A percentile compares a stretch with the other conserved stretches of the same genome.
Evolutionary conservation across 1,140 invertebrate genomes (phyloP).

Genomic region (Lithobius niger): DNA sequence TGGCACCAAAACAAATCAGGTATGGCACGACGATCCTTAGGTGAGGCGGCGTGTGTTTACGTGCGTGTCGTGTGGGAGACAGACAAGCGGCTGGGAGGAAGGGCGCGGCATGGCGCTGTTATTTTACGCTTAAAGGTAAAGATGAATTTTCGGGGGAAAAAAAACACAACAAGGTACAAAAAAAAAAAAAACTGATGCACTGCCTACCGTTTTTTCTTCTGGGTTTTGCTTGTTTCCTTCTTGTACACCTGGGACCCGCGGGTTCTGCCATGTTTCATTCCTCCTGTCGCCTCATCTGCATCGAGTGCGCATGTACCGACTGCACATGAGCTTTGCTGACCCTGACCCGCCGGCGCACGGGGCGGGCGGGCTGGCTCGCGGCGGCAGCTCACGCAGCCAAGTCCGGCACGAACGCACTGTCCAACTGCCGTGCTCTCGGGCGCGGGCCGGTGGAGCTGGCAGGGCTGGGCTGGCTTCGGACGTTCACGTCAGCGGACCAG

Average conservation of each 20-base stretch:
- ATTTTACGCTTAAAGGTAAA: too few relatives aligned
- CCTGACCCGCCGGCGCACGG: neutral
- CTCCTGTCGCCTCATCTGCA: slow-evolving; percentile 6
- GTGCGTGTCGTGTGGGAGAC: too few relatives aligned
- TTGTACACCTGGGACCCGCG: slow-evolving; percentile 10
- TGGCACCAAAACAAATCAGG: neutral
- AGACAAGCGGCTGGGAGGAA: too few relatives aligned
- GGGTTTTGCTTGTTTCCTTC: slow-evolving; percentile 13
- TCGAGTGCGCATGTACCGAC: slow-evolving; percentile 8
- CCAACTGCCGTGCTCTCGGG: neutral
- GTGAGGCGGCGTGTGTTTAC: too few relatives aligned
- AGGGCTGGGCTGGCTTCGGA: too few relatives aligned
- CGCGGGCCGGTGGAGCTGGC: too few relatives aligned
- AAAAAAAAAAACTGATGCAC: neutral
- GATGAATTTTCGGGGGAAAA: too few relatives aligned
- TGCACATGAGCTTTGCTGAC: neutral
- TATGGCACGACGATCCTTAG: neutral
- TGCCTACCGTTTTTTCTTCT: slow-evolving; percentile 12
- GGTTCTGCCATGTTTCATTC: slow-evolving; percentile 10
- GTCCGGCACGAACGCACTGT: too few relatives aligned
- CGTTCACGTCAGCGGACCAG: too few relatives aligned
- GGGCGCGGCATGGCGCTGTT: too few relatives aligned
- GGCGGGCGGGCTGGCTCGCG: neutral
- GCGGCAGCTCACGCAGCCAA: neutral
- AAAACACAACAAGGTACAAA: too few relatives aligned